Evolutionary conservation across 2,888 invertebrate species (phyloP), one percentile per base, ranked within the genome.

Genomic region (Nephrocerus scutellatus): DNA sequence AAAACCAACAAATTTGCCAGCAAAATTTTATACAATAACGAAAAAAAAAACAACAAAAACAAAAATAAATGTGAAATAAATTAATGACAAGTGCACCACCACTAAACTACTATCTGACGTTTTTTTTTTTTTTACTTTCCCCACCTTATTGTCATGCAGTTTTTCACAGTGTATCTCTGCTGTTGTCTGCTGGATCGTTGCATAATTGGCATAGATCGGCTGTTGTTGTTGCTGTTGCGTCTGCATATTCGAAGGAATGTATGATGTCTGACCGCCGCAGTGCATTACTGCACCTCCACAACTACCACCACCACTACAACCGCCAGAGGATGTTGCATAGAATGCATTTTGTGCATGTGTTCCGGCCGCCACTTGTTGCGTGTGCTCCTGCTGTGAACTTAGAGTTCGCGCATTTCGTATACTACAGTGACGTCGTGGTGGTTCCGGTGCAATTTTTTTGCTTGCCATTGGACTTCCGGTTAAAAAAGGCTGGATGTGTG

Each of bases 361-460:
- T 46, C 18, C 44, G 35, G 51, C 12, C 42, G 46, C n/a, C 43
- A 21, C n/a, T n/a, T 43, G 46, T 44, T 41, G 50, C 39, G 41
- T 48, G 33, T 49, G 46, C 30, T 48, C 49, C 16, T 12, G 39
- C 25, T 35, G 50, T 30, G 51, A 49, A 41, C 49, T 50, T 40
- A 54, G 25, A 43, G 62, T 53, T 36, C 64, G 56, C 21, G 63
- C 59, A 46, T 65, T 66, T 48, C 67, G 62, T 53, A 67, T 66
- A 58, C 66, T 70, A 55, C 76, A 79, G 55, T 82, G 83, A 3
- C 86, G 72, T 50, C 86, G 80, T 2, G 84, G 87, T 1, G 86
- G 87, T 45, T 85, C 84, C 0, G 86, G 86, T 1, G 86, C 86
- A 34, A 83, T 77, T 58, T 86, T 82, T 56, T 86, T 79, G 26